Evolutionary conservation across 92 coral and sea anemone species (phyloP).

Genomic region (Micromussa lordhowensis): DNA sequence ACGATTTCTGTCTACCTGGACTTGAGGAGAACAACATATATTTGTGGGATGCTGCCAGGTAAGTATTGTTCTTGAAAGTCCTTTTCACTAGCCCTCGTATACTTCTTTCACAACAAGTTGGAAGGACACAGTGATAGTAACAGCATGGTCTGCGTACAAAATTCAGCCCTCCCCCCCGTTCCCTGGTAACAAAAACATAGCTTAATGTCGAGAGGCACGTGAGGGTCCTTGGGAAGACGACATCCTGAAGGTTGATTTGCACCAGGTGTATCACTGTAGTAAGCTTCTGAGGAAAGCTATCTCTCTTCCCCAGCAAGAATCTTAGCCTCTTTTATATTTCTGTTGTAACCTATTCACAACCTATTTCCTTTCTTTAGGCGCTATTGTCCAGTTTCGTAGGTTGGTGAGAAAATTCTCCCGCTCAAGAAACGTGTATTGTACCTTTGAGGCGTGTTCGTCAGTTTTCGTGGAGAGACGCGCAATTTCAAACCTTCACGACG

Average conservation of each 20-base stretch:
- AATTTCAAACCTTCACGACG: conserved; percentile 11
- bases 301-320: background rate
- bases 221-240: too few relatives aligned
- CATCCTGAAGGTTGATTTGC: too few relatives aligned
- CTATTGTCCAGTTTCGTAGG: conserved; percentile 75
- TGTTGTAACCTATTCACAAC: background rate
- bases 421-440: conserved; percentile 80
- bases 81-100: background rate
- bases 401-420: conserved; percentile 82
- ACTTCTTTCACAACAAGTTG: background rate
- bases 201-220: too few relatives aligned
- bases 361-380: conserved; percentile 57
- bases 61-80: background rate
- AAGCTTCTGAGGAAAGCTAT: background rate
- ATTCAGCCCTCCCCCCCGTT: too few relatives aligned
- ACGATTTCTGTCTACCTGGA: conserved; percentile 84
- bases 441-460: conserved; percentile 88
- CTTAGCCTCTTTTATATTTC: background rate
- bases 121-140: background rate
- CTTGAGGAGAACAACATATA: conserved; percentile 68
- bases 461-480: conserved; percentile 71
- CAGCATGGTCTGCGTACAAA: too few relatives aligned
- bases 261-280: background rate
- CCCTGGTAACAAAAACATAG: too few relatives aligned
- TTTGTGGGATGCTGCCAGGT: conserved; percentile 90